phyloP scores from a whole-genome alignment of 2,797 vertebrate species.

The Meda fulgida region DNA sequence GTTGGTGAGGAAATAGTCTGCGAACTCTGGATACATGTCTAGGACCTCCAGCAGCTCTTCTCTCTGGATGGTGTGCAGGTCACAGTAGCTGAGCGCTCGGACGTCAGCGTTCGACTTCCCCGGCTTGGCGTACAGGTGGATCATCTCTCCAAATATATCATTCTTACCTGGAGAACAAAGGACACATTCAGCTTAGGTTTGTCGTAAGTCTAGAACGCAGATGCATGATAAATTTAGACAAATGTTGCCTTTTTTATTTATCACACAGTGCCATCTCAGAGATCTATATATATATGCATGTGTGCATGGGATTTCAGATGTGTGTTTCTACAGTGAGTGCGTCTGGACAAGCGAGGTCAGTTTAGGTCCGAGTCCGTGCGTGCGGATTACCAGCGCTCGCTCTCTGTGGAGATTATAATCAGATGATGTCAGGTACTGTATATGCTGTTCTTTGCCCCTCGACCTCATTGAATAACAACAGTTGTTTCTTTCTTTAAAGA shows the following conservation, averaged over 20 bases:
- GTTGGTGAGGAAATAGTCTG: slow-evolving; percentile 94
- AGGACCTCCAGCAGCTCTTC: slow-evolving; percentile 96
- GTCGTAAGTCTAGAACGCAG: too few relatives aligned
- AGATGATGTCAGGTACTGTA: not conserved
- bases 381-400: slow-evolving; percentile 42
- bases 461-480: not conserved
- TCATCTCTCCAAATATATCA: slow-evolving; percentile 99
- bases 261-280: not conserved
- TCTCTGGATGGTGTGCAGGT: slow-evolving; percentile 95
- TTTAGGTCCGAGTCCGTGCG: slow-evolving; percentile 40
- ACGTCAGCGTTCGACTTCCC: slow-evolving; percentile 98
- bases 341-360: slow-evolving; percentile 6
- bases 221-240: too few relatives aligned
- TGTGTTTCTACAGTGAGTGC: not conserved
- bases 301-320: not conserved
- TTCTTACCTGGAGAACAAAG: slow-evolving; percentile 87
- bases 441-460: not conserved
- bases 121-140: slow-evolving; percentile 92
- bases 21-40: slow-evolving; percentile 99
- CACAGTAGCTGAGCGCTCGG: slow-evolving; percentile 95
- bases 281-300: not conserved
- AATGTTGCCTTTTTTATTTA: not conserved
- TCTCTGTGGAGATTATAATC: slow-evolving; percentile 43
- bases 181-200: not conserved
- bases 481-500: not conserved